These are phyloP conservation scores for Tetraneura akinire DNA, from an alignment of 1,140 invertebrate species.

Conservation along the genomic window DNA sequence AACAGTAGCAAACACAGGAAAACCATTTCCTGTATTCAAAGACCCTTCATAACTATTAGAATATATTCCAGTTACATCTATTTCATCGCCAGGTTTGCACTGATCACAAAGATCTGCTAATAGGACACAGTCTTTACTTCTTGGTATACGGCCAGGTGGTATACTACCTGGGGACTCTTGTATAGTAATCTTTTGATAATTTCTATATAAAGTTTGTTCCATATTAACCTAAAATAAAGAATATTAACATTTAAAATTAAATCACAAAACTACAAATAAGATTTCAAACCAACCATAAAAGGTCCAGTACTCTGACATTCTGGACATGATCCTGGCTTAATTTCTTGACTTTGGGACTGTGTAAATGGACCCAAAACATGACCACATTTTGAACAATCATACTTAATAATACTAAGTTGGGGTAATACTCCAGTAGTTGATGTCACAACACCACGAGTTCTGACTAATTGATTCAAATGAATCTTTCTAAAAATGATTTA, in stretches of 20 bases:
- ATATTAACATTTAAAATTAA: too few species aligned
- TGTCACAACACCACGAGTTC: constrained; percentile 94
- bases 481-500: constrained; percentile 70
- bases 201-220: constrained; percentile 96
- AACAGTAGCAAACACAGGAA: constrained; percentile 97
- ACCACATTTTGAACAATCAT: constrained; percentile 95
- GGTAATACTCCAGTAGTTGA: constrained; percentile 94
- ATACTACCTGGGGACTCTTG: constrained; percentile 95
- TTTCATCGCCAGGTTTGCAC: constrained; percentile 98
- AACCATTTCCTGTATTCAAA: constrained; percentile 93
- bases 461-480: constrained; percentile 92
- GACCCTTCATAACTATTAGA: constrained; percentile 97
- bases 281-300: constrained; percentile 74
- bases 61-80: constrained; percentile 93
- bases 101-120: constrained; percentile 93
- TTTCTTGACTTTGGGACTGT: constrained; percentile 89
- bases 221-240: constrained; percentile 73
- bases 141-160: constrained; percentile 91
- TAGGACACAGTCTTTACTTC: constrained; percentile 97
- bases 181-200: constrained; percentile 97
- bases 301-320: constrained; percentile 97
- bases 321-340: constrained; percentile 94
- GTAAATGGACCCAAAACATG: constrained; percentile 95
- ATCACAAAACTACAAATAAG: too few species aligned
- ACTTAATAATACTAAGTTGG: constrained; percentile 93